phyloP scores from a whole-genome alignment of 2,113 vertebrate genomes.

The Fregata magnificens region DNA sequence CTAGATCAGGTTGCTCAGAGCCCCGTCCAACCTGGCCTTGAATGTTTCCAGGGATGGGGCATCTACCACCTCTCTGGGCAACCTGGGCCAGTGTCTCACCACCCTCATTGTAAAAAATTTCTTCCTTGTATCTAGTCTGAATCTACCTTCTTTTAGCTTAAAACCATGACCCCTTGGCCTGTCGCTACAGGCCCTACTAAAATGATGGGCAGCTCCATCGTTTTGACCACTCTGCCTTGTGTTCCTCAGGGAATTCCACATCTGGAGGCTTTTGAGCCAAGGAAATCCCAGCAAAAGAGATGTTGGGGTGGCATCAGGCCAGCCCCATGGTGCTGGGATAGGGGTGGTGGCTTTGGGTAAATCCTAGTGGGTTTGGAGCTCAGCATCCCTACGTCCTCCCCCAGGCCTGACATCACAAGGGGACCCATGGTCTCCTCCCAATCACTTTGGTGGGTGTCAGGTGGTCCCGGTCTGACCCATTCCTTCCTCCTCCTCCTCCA shows the following conservation, averaged over 20 bases:
- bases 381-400: accelerated
- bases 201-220: neutral
- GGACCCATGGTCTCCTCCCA: neutral
- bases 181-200: neutral
- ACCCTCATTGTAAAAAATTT: neutral
- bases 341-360: neutral
- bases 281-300: neutral
- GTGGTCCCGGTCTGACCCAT: neutral
- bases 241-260: neutral
- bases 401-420: accelerated
- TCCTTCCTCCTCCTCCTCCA: neutral
- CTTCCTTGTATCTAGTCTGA: neutral
- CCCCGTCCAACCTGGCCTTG: neutral
- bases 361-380: neutral
- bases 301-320: neutral
- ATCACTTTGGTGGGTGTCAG: accelerated
- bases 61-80: neutral
- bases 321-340: accelerated
- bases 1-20: neutral
- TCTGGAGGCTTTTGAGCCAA: neutral
- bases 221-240: neutral
- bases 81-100: neutral
- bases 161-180: neutral
- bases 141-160: neutral
- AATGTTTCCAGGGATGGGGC: neutral